A percentile compares a stretch with the other conserved stretches of the same genome.
Conservation (phyloP, 1,140 invertebrate species). For the Leucophenga varia region DNA sequence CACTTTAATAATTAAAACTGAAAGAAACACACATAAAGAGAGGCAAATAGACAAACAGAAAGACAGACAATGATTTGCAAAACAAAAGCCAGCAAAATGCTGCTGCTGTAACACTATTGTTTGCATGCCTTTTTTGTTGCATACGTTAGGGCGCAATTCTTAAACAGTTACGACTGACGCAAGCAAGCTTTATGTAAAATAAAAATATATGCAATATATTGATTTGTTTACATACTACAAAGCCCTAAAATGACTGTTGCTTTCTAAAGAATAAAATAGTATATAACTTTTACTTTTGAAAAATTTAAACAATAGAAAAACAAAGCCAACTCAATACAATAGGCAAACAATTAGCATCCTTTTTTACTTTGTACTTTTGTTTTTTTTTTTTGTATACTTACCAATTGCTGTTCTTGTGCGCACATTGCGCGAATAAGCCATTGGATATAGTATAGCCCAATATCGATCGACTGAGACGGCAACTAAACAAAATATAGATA, state of each 20-base stretch:
- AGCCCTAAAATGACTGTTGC: slow-evolving; percentile 9
- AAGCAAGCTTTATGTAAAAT: slow-evolving; percentile 5
- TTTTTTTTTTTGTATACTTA: too few relatives aligned
- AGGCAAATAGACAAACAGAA: slow-evolving; percentile 1
- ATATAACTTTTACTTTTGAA: too few relatives aligned
- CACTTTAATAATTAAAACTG: too few relatives aligned
- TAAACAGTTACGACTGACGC: slow-evolving; percentile 29
- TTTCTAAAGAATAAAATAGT: too few relatives aligned
- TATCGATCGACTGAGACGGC: slow-evolving; percentile 89
- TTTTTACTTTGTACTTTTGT: too few relatives aligned
- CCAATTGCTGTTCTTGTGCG: slow-evolving; percentile 79
- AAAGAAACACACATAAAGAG: too few relatives aligned
- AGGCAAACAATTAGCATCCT: not conserved
- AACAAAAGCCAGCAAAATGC: slow-evolving; percentile 25
- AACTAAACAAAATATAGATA: slow-evolving; percentile 88
- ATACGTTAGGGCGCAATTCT: slow-evolving; percentile 15
- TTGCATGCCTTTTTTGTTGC: slow-evolving; percentile 10
- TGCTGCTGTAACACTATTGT: slow-evolving; percentile 10
- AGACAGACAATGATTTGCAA: slow-evolving; percentile 2
- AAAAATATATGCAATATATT: slow-evolving; percentile 23
- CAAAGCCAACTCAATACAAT: slow-evolving; percentile 1
- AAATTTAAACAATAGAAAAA: slow-evolving; percentile 5
- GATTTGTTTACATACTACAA: slow-evolving; percentile 19
- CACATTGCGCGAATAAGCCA: slow-evolving; percentile 86
- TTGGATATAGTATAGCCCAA: slow-evolving; percentile 87